Evolutionary conservation across 2,113 vertebrate species (phyloP), one percentile per base, ranked within the genome.

Genomic region (Gambusia holbrooki): DNA sequence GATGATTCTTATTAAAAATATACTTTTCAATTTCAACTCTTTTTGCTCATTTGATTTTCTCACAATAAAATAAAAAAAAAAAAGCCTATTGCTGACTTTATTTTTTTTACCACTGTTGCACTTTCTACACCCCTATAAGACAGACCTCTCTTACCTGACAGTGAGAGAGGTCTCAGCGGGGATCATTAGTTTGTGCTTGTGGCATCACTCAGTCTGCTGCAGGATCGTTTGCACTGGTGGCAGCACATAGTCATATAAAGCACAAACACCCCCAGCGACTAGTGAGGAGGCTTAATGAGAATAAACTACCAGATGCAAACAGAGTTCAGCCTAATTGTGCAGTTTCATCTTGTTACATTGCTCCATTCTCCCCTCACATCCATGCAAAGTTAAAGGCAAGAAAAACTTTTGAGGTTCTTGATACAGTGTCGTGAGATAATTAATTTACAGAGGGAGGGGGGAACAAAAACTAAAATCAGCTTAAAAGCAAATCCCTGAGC

Each of bases 111-210:
- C 17, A 27, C 73, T 12, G 45, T 78, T 73, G 67, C 74, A 66
- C 78, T 90, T 80, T 60, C 88, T 87, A 72, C 54, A 28, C 27
- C 48, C 69, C 74, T 87, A 87, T 79, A 82, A 87, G 88, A 42
- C 29, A 0, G 68, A 42, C 13, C 1, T 42, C 40, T 42, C 14
- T 42, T 14, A 48, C 64, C 64, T 58, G 42, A 37, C 73, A 51
- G 72, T 48, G 64, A 64, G 62, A 64, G 69, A 61, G 35, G 86
- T 90, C 92, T 86, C 90, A 33, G 72, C 4, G 89, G 92, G 88
- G 72, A 89, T 93, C 83, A 91, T 91, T 92, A 92, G 69, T 27
- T 27, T 27, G 27, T 27, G 27, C 71, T 83, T 71, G 35, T 45
- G 74, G 78, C 76, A 72, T 77, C 67, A 11, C 33, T 75, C 62